Evolutionary conservation across 2,797 vertebrate species (phyloP).

Genomic region (Oreochromis mossambicus): DNA sequence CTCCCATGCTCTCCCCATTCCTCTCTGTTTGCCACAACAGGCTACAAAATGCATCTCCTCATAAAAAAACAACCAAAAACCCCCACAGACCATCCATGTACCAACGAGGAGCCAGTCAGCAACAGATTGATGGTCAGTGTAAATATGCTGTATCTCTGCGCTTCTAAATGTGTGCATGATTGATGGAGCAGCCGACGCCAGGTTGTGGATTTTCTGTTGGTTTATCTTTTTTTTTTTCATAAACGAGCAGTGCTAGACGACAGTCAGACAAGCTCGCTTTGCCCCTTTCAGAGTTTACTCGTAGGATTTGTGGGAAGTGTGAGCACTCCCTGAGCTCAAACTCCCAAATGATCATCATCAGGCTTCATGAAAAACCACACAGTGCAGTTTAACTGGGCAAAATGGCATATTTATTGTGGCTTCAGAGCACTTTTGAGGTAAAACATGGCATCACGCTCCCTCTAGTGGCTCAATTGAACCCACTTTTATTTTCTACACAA

Average conservation of each 20-base stretch:
- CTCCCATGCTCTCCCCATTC: neutral
- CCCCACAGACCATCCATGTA: neutral
- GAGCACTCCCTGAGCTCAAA: neutral
- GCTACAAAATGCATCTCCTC: conserved; percentile 4
- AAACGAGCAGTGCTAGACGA: neutral
- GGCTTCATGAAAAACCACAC: neutral
- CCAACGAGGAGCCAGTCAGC: conserved; percentile 45
- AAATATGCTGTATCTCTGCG: conserved; percentile 1
- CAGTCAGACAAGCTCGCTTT: neutral
- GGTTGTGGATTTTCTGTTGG: conserved; percentile 6
- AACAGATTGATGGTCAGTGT: conserved; percentile 40
- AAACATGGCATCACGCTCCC: conserved; percentile 13
- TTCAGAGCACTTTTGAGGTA: neutral
- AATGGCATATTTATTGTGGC: neutral
- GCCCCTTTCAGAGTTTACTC: neutral
- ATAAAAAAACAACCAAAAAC: conserved; percentile 11
- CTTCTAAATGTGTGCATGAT: conserved; percentile 25
- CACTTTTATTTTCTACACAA: neutral
- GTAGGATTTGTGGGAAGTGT: neutral
- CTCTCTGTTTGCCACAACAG: conserved; percentile 9
- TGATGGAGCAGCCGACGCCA: conserved; percentile 24
- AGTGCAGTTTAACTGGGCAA: neutral
- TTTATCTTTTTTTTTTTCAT: neutral
- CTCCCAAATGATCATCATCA: neutral
- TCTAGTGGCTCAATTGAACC: conserved; percentile 44